These are phyloP conservation scores for Gnathonemus echidnorhynchus DNA, from an alignment of 2,113 vertebrate genomes.

Conservation along the genomic window DNA sequence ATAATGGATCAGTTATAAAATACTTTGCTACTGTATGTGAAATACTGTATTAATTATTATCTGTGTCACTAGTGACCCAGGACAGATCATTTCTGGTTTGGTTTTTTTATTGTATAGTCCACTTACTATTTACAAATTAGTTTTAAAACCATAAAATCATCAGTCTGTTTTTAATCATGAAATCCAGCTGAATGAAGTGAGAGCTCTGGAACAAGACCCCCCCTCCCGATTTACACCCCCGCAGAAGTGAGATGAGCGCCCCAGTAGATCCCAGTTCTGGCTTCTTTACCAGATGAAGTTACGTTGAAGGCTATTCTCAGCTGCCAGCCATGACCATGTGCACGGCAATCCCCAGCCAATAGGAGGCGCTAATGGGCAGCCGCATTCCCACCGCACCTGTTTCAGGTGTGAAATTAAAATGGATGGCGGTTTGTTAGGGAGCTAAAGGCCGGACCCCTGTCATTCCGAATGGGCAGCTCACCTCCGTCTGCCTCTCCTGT, in stretches of 20 bases:
- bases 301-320: neutral
- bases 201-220: neutral
- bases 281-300: neutral
- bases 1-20: neutral
- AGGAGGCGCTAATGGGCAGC: neutral
- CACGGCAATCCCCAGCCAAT: neutral
- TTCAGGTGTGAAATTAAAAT: neutral
- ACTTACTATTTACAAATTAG: neutral
- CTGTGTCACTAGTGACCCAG: neutral
- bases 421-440: neutral
- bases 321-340: neutral
- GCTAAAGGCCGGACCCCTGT: neutral
- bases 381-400: neutral
- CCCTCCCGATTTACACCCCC: neutral
- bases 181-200: neutral
- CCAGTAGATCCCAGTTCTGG: neutral
- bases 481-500: neutral
- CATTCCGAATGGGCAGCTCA: neutral
- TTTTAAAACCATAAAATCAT: neutral
- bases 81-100: neutral
- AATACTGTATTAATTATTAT: neutral
- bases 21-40: neutral
- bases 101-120: neutral
- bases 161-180: too few relatives aligned
- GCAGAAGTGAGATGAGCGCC: neutral